A percentile compares a stretch with the other conserved stretches of the same genome.
Evolutionary conservation across 2,113 vertebrate genomes (phyloP).

Genomic region (Sebastes fasciatus): DNA sequence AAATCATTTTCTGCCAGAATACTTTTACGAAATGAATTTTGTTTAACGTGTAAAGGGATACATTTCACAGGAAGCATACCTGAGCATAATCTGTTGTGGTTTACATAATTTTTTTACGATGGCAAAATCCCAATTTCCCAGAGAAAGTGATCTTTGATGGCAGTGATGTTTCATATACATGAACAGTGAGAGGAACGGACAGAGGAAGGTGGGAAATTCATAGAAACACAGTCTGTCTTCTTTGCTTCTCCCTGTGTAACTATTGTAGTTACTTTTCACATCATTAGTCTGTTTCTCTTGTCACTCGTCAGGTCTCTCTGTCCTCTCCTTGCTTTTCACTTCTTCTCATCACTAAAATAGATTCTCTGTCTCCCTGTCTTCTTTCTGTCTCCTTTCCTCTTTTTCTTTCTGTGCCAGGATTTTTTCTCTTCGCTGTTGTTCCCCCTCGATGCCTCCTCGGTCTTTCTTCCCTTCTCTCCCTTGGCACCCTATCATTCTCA

Average conservation of each 20-base stretch:
- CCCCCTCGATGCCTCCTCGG: neutral
- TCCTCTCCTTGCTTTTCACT: constrained; percentile 14
- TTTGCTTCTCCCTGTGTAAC: constrained; percentile 10
- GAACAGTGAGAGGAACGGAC: constrained; percentile 1
- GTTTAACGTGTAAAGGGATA: neutral
- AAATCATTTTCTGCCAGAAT: neutral
- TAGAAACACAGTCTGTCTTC: constrained; percentile 9
- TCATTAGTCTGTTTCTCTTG: constrained; percentile 52
- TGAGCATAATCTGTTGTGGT: neutral
- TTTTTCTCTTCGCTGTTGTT: constrained; percentile 12
- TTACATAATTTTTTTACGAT: neutral
- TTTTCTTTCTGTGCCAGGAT: neutral
- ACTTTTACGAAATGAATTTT: neutral
- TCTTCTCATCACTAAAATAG: constrained; percentile 30
- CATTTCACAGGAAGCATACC: neutral
- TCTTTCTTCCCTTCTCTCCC: neutral
- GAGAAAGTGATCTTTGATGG: neutral
- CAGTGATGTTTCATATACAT: constrained; percentile 2
- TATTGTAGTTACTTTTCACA: constrained; percentile 27
- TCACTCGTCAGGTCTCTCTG: constrained; percentile 29
- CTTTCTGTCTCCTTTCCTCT: neutral
- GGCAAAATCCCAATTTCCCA: constrained; percentile 6
- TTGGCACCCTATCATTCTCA: neutral
- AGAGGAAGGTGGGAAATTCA: constrained; percentile 7
- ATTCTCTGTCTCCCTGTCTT: neutral